phyloP scores from a whole-genome alignment of 1,140 invertebrate genomes.

The Bilobella aurantiaca region DNA sequence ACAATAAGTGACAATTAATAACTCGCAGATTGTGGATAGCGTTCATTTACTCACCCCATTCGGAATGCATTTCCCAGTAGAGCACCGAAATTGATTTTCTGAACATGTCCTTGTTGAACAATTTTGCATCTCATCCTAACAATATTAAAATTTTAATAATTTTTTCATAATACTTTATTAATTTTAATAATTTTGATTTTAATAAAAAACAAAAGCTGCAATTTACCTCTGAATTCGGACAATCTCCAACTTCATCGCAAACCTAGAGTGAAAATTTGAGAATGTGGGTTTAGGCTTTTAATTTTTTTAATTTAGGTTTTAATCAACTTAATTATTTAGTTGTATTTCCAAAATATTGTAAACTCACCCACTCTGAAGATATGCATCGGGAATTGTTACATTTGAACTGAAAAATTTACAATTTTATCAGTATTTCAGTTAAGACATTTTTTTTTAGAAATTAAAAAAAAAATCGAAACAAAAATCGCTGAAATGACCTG shows the following conservation, averaged over 20 bases:
- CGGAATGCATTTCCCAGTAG: constrained; percentile 57
- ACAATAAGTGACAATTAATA: no score
- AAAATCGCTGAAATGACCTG: constrained; percentile 43
- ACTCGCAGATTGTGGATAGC: no score
- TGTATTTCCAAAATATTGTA: background rate
- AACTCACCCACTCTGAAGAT: background rate
- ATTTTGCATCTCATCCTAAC: constrained; percentile 37
- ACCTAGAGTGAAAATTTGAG: background rate
- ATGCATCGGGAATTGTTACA: constrained; percentile 14
- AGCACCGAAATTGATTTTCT: constrained; percentile 43
- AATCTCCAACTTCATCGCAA: constrained; percentile 12
- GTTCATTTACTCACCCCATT: background rate
- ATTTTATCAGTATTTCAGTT: background rate
- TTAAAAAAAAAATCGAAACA: no score
- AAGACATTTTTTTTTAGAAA: background rate
- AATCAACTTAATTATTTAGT: background rate
- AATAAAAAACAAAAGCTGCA: background rate
- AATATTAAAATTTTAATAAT: background rate
- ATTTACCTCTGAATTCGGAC: background rate
- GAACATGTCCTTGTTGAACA: constrained; percentile 52
- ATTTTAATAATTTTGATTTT: background rate
- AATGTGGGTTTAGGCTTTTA: no score
- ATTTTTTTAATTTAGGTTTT: no score
- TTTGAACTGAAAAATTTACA: constrained; percentile 20
- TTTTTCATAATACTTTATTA: background rate